Evolutionary conservation across 2,888 invertebrate genomes (phyloP), one percentile per base, ranked within the genome.

Genomic region (Pyrgus malvae): DNA sequence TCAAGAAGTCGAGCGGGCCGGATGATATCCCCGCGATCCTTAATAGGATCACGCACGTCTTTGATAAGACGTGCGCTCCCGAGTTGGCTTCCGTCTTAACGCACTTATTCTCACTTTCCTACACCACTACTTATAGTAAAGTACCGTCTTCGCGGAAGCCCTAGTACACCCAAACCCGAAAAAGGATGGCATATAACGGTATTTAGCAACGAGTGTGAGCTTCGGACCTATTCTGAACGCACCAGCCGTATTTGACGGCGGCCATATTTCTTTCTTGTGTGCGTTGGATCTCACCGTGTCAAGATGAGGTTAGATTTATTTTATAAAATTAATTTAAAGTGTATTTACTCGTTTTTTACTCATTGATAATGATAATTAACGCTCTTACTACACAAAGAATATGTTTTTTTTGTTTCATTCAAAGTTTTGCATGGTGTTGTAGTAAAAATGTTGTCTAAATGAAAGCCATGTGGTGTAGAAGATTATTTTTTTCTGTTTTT

Each of bases 211-310:
- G n/a, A n/a, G n/a, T n/a, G n/a, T 6, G 21, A 21, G 3, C 21
- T 21, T 21, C 21, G 6, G 3, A 21, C 3, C 6, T 6, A 6
- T 4, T 4, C 21, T 6, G 21, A 4, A 27, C 4, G 2, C 7
- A 27, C 27, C 4, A 7, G 59, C 59, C 67, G 63, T 58, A 69
- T 64, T 69, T 62, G 55, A 23, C 48, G 58, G 64, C 81, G 63
- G 87, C 90, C 90, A 91, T 91, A 80, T 90, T 90, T 88, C 90
- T 90, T 90, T 90, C 87, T 86, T 86, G 85, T 83, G 75, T 88
- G 90, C 88, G 88, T 88, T 83, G 89, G 87, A 85, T 68, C 84
- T 88, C 87, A 82, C 78, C 82, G 79, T 80, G 78, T 83, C 83
- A 89, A 77, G 90, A 91, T 91, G 90, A 91, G 90, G 90, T 91